phyloP scores from a whole-genome alignment of 1,140 invertebrate species.

The Papilio glaucus region DNA sequence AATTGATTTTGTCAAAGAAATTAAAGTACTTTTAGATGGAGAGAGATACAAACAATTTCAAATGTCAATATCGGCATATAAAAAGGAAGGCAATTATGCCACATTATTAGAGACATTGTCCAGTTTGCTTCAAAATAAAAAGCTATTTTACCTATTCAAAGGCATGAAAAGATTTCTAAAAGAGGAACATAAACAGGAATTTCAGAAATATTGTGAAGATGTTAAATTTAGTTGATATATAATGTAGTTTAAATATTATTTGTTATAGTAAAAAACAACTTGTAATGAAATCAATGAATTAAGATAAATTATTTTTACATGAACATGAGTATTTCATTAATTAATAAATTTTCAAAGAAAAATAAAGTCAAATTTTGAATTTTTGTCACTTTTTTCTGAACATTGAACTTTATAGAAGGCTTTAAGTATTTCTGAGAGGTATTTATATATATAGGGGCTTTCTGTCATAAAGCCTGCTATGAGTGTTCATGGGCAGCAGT shows the following conservation, averaged over 20 bases:
- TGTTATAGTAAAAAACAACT: neutral
- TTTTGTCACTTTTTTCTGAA: no score
- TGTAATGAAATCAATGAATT: neutral
- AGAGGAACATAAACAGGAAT: constrained; percentile 82
- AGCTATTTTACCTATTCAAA: constrained; percentile 85
- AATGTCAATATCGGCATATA: constrained; percentile 84
- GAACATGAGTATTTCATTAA: constrained; percentile 18
- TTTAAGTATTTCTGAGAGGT: no score
- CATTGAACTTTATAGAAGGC: no score
- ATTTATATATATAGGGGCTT: no score
- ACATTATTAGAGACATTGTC: constrained; percentile 81
- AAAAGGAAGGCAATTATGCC: constrained; percentile 82
- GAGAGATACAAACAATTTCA: constrained; percentile 85
- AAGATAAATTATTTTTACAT: neutral
- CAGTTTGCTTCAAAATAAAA: constrained; percentile 81
- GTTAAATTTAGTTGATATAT: constrained; percentile 56
- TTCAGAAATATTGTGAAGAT: constrained; percentile 83
- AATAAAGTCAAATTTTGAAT: no score
- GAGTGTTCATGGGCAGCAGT: no score
- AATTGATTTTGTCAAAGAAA: constrained; percentile 83
- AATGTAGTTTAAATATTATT: neutral
- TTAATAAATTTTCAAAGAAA: no score
- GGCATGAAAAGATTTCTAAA: constrained; percentile 86
- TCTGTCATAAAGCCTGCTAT: no score
- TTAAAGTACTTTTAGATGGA: constrained; percentile 81